Evolutionary conservation across 2,888 invertebrate species (phyloP), one percentile per base, ranked within the genome.

Genomic region (Hydraecia micacea): DNA sequence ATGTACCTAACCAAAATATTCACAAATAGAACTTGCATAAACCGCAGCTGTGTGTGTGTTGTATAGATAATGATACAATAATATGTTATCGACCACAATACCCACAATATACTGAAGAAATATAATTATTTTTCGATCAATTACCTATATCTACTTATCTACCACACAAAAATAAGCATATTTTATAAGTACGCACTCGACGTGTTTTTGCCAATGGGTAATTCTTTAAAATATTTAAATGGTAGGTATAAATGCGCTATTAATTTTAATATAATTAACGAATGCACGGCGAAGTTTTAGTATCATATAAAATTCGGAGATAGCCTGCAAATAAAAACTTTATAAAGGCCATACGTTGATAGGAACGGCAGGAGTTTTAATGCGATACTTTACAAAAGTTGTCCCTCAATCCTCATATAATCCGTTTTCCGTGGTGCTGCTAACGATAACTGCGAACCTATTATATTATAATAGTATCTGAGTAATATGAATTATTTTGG

Each of bases 281-380:
- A 82, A 46, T 28, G 25, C 55, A 62, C 18, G 21, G 15, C 21
- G 11, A 66, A 63, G 13, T 55, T 70, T 86, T 60, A 83, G 63
- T 70, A 65, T 73, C 58, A 60, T 67, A 67, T 68, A 67, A 72
- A 77, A 83, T 73, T 65, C 42, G 2, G 62, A 62, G 39, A 46
- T 62, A 39, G 36, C 13, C 63, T 36, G 55, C 28, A 55, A 68
- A 55, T 86, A 72, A 68, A 77, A 83, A 65, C 36, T 68, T 83
- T 71, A 32, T 74, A 73, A 71, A 65, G 39, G 39, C 72, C 76
- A 73, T 82, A 73, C 62, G 75, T 68, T 65, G 63, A 63, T 46
- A 58, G 42, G 9, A 66, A 32, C 39, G 28, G 52, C 28, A 36
- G 58, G 55, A 86, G 86, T 75, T 83, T 76, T 73, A 86, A 76